These are phyloP conservation scores for Drosophila navojoa DNA, from an alignment of 1,140 invertebrate genomes.

Conservation along the genomic window DNA sequence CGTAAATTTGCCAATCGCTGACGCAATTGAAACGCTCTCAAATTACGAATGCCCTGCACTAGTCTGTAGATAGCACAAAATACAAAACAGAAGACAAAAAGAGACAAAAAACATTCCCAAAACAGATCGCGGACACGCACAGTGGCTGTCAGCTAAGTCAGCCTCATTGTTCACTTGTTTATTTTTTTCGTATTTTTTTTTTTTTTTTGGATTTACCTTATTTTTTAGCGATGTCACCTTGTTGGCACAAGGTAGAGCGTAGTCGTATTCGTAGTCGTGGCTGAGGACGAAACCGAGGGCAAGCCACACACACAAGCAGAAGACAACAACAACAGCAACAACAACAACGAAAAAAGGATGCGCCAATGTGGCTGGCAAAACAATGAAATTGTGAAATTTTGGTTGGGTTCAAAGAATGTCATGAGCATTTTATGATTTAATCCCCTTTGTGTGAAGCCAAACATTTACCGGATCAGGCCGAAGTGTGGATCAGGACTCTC, in stretches of 20 bases:
- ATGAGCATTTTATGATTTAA: constrained; percentile 69
- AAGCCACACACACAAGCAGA: neutral
- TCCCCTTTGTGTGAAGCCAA: constrained; percentile 72
- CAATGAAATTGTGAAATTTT: constrained; percentile 69
- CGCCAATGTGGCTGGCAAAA: constrained; percentile 71
- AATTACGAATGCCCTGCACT: constrained; percentile 28
- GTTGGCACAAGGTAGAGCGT: constrained; percentile 3
- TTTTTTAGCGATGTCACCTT: constrained; percentile 57
- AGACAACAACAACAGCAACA: neutral
- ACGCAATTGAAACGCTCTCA: constrained; percentile 44
- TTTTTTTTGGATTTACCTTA: constrained; percentile 14
- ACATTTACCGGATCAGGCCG: constrained; percentile 59
- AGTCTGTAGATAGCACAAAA: constrained; percentile 22
- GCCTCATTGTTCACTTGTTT: constrained; percentile 1
- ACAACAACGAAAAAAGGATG: constrained; percentile 38
- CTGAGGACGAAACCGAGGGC: neutral
- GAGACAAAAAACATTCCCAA: neutral
- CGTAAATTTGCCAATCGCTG: constrained; percentile 73
- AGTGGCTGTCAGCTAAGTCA: constrained; percentile 5
- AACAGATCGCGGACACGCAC: constrained; percentile 29
- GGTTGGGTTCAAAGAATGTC: constrained; percentile 51
- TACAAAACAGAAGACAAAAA: no score
- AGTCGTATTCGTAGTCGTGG: neutral
- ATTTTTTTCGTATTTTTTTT: neutral
- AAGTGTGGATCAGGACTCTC: constrained; percentile 37